A percentile compares a stretch with the other conserved stretches of the same genome.
phyloP scores from a whole-genome alignment of 1,140 invertebrate genomes.

The Drosophila arawakana region DNA sequence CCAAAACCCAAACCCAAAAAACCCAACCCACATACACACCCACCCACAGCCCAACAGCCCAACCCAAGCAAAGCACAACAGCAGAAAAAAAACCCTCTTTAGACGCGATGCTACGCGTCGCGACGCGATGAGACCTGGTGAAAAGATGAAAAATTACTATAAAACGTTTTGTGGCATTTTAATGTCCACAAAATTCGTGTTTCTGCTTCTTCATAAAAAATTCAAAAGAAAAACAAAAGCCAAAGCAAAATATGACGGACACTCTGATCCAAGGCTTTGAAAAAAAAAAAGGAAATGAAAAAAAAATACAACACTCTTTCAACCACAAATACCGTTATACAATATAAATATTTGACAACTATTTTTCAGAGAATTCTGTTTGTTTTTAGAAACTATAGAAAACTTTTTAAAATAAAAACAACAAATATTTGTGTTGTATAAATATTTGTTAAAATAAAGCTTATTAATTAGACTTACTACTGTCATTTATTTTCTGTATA shows the following conservation, averaged over 20 bases:
- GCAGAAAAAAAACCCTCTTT: slow-evolving; percentile 6
- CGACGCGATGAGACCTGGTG: slow-evolving; percentile 40
- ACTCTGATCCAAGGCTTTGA: slow-evolving; percentile 27
- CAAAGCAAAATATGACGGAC: slow-evolving; percentile 24
- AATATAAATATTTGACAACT: neutral
- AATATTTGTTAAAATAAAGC: too few species aligned
- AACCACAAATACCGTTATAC: slow-evolving; percentile 7
- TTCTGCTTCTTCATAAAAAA: slow-evolving; percentile 60
- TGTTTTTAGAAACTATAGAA: too few species aligned
- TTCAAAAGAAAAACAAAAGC: slow-evolving; percentile 75
- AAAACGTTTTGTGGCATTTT: slow-evolving; percentile 84
- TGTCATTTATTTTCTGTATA: too few species aligned
- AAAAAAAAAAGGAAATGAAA: neutral
- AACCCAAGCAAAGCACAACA: neutral
- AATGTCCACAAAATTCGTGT: slow-evolving; percentile 75
- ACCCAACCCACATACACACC: neutral
- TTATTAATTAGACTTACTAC: too few species aligned
- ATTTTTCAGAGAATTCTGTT: neutral
- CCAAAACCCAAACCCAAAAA: neutral
- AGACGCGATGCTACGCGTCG: neutral
- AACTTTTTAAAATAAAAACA: too few species aligned
- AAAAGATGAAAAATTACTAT: slow-evolving; percentile 84
- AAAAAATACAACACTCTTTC: neutral
- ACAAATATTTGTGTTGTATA: too few species aligned
- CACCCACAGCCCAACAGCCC: neutral